Conservation (phyloP, 2,113 vertebrate genomes). For the Corydoras maculifer region DNA sequence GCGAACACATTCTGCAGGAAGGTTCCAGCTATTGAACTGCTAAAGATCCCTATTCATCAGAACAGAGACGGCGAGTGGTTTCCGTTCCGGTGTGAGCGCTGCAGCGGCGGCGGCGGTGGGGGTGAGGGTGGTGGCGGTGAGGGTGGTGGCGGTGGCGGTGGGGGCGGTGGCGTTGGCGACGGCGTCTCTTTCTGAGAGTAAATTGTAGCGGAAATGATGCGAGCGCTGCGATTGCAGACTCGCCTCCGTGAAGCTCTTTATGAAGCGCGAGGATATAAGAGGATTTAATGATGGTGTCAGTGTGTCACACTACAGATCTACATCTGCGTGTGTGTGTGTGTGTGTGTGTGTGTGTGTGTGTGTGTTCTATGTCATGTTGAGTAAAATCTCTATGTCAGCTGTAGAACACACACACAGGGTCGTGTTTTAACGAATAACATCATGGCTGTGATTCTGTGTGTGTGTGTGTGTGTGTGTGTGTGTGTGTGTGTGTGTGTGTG, state of each 20-base stretch:
- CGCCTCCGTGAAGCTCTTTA: neutral
- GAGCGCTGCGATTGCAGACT: constrained; percentile 1
- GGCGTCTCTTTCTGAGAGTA: neutral
- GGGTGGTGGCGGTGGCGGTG: too few relatives aligned
- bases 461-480: too few relatives aligned
- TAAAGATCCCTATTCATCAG: constrained; percentile 1
- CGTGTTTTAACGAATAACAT: too few relatives aligned
- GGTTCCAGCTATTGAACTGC: too few relatives aligned
- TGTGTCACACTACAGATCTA: neutral
- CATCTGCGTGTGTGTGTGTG: constrained; percentile 22
- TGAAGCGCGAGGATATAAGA: constrained; percentile 17
- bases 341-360: neutral
- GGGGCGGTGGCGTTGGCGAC: too few relatives aligned
- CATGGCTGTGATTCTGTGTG: too few relatives aligned
- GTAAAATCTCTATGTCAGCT: too few relatives aligned
- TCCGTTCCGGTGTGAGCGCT: neutral
- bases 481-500: too few relatives aligned
- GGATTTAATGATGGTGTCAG: constrained; percentile 33
- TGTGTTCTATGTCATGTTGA: too few relatives aligned
- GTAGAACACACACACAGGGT: too few relatives aligned
- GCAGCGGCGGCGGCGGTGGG: too few relatives aligned
- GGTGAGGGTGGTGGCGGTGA: too few relatives aligned
- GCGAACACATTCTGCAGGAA: neutral
- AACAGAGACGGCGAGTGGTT: neutral
- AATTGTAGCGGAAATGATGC: constrained; percentile 14